phyloP scores from a whole-genome alignment of 2,888 invertebrate genomes.

The Sturmia bella region DNA sequence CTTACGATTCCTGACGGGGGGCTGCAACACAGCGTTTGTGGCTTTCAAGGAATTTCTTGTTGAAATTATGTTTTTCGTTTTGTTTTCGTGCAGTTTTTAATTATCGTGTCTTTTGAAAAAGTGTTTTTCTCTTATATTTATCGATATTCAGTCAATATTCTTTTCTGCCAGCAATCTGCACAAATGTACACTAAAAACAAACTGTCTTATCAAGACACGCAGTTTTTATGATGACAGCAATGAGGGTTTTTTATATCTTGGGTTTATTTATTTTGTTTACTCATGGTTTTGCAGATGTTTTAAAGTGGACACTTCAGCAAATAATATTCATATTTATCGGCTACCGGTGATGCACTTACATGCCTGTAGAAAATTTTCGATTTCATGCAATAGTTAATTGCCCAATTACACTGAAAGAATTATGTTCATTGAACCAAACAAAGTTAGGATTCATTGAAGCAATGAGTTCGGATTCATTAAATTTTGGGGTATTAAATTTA shows the following conservation, averaged over 20 bases:
- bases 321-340: constrained; percentile 45
- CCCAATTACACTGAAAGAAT: constrained; percentile 1
- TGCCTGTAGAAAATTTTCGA: background rate
- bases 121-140: constrained; percentile 18
- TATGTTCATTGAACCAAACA: too few relatives aligned
- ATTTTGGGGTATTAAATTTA: too few relatives aligned
- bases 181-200: background rate
- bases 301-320: constrained; percentile 36
- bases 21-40: background rate
- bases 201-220: constrained; percentile 8
- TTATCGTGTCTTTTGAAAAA: background rate
- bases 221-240: constrained; percentile 33
- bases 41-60: constrained; percentile 13
- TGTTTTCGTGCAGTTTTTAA: constrained; percentile 5
- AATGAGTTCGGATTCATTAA: too few relatives aligned
- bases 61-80: background rate
- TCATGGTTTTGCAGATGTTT: constrained; percentile 20
- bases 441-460: too few relatives aligned
- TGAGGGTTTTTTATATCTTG: constrained; percentile 11
- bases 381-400: background rate
- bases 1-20: constrained; percentile 6
- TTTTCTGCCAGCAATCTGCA: background rate
- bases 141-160: constrained; percentile 23
- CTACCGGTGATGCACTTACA: constrained; percentile 36
- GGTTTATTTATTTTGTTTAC: constrained; percentile 19